phyloP scores from a whole-genome alignment of 2,797 vertebrate genomes.

The Gymnothorax javanicus region DNA sequence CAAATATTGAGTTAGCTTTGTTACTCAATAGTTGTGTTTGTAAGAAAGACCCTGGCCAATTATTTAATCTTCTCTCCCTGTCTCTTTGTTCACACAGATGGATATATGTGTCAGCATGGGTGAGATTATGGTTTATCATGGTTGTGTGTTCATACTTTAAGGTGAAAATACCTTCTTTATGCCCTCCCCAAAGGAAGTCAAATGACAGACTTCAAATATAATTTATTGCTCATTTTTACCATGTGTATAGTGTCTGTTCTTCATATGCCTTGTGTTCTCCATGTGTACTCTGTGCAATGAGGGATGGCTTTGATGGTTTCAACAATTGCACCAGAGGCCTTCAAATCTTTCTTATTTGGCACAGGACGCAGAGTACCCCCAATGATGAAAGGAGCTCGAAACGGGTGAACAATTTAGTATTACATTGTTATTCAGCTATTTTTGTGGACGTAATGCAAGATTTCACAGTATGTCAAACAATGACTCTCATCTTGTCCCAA shows the following conservation, averaged over 20 bases:
- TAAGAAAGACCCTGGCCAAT: neutral
- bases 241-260: slow-evolving; percentile 12
- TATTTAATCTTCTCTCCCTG: neutral
- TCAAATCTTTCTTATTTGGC: neutral
- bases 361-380: slow-evolving; percentile 42
- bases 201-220: neutral
- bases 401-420: slow-evolving; percentile 41
- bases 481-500: neutral
- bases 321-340: neutral
- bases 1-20: neutral
- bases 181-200: neutral
- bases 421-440: neutral
- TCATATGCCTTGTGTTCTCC: neutral
- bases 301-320: neutral
- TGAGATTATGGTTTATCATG: slow-evolving; percentile 43
- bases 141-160: neutral
- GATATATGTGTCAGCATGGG: slow-evolving; percentile 59
- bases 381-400: slow-evolving; percentile 24
- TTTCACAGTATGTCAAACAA: neutral
- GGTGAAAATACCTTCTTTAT: neutral
- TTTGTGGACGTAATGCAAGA: neutral
- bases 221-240: neutral
- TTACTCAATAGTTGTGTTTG: neutral
- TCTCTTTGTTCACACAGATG: slow-evolving; percentile 58
- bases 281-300: neutral